These are phyloP conservation scores for Amblyornis subalaris DNA, from an alignment of 2,113 vertebrate genomes.

Conservation along the genomic window DNA sequence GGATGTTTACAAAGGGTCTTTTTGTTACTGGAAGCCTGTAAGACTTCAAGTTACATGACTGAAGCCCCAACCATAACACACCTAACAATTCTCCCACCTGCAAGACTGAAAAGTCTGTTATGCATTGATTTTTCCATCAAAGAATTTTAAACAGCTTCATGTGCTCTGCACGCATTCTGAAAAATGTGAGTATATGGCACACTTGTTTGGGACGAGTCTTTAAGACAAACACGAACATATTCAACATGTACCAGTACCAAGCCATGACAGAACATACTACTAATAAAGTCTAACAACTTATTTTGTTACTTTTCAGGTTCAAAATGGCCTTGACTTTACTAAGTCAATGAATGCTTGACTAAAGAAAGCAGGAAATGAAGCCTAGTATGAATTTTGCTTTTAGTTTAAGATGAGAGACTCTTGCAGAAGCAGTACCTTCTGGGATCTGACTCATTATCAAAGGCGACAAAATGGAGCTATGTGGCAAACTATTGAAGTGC, in stretches of 20 bases:
- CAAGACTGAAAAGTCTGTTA: not conserved
- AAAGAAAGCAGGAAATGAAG: not conserved
- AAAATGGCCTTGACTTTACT: not conserved
- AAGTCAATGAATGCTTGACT: not conserved
- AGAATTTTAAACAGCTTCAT: not conserved
- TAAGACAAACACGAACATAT: not conserved
- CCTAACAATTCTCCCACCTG: not conserved
- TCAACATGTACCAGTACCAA: not conserved
- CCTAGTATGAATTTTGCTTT: not conserved
- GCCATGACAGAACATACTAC: not conserved
- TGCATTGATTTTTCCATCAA: not conserved
- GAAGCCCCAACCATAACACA: not conserved
- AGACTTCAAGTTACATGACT: not conserved
- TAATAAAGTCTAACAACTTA: not conserved
- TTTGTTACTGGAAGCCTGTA: not conserved
- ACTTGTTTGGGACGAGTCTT: not conserved
- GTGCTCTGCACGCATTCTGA: not conserved
- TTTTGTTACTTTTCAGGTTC: not conserved
- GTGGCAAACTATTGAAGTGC: not conserved
- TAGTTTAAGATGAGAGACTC: not conserved
- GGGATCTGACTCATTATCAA: not conserved
- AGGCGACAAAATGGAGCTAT: not conserved
- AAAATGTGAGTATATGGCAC: not conserved
- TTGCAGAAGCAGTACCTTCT: not conserved
- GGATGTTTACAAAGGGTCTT: not conserved